Percentiles rank a stretch among this genome's conserved stretches.
Conservation (phyloP, 2,113 vertebrate species). For the Periophthalmus modestus region DNA sequence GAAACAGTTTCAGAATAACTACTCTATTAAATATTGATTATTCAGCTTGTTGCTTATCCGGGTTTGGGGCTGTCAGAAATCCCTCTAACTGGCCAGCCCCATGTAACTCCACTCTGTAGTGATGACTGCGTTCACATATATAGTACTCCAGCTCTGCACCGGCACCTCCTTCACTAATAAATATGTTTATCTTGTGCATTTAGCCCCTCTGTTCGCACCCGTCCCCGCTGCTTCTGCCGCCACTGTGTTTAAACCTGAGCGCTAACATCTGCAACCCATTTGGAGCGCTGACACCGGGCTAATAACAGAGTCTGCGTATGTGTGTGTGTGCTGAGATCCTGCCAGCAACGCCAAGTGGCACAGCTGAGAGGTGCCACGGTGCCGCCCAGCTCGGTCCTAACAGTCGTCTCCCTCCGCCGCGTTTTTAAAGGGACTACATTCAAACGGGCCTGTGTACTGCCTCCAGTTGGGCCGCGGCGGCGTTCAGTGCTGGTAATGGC, state of each 20-base stretch:
- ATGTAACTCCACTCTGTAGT: background rate
- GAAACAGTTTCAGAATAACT: too few species aligned
- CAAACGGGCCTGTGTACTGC: conserved; percentile 23
- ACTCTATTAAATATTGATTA: background rate
- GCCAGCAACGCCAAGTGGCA: conserved; percentile 65
- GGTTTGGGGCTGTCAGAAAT: background rate
- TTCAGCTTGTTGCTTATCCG: background rate
- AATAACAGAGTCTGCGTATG: conserved; percentile 70
- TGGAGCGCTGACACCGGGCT: conserved; percentile 70
- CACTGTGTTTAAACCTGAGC: conserved; percentile 73
- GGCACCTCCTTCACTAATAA: conserved; percentile 32
- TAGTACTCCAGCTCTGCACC: background rate
- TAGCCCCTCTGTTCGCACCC: conserved; percentile 50
- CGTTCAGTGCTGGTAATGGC: conserved; percentile 25
- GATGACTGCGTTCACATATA: conserved; percentile 21
- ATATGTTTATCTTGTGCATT: conserved; percentile 43
- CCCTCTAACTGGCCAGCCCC: background rate
- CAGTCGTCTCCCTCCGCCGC: conserved; percentile 29
- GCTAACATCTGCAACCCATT: conserved; percentile 80
- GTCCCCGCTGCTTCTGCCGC: conserved; percentile 59
- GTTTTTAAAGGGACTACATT: conserved; percentile 52
- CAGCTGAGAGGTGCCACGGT: conserved; percentile 75
- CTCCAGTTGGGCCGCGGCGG: conserved; percentile 27
- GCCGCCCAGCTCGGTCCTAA: conserved; percentile 70
- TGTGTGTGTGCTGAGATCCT: conserved; percentile 24